Conservation (phyloP, 23 tunicate genomes). For the Diplosoma virens region DNA sequence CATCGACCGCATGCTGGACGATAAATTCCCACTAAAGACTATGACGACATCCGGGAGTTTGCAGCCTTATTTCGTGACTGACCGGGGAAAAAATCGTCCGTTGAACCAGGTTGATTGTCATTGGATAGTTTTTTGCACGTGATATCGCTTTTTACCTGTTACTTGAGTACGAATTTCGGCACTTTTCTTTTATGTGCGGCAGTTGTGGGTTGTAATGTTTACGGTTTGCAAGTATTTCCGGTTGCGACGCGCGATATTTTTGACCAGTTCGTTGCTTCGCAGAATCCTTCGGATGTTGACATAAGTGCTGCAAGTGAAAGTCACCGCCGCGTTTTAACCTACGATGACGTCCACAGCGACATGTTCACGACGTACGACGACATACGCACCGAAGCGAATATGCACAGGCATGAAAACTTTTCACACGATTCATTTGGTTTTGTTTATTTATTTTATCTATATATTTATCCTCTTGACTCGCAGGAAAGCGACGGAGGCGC, state of each 20-base stretch:
- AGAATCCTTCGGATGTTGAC: neutral
- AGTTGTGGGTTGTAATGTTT: too few species aligned
- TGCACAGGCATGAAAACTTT: constrained; percentile 35
- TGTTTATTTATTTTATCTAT: too few species aligned
- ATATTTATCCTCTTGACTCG: too few species aligned
- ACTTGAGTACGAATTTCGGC: too few species aligned
- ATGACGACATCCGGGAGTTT: neutral
- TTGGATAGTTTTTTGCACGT: too few species aligned
- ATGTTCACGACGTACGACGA: constrained; percentile 27
- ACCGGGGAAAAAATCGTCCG: neutral
- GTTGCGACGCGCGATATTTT: too few species aligned
- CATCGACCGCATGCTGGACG: constrained; percentile 15
- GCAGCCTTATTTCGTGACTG: neutral
- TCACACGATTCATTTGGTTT: too few species aligned
- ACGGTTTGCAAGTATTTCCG: too few species aligned
- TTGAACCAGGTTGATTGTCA: constrained; percentile 14
- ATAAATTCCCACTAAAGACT: neutral
- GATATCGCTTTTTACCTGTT: too few species aligned
- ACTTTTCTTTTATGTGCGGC: too few species aligned
- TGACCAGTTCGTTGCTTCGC: too few species aligned
- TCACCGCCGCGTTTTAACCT: neutral
- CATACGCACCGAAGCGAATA: constrained; percentile 38
- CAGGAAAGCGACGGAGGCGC: too few species aligned
- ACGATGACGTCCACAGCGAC: constrained; percentile 5
- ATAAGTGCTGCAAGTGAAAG: neutral